Base-by-base conservation (phyloP, 2,888 invertebrate species). In the Drosophila neoperkinsi region DNA sequence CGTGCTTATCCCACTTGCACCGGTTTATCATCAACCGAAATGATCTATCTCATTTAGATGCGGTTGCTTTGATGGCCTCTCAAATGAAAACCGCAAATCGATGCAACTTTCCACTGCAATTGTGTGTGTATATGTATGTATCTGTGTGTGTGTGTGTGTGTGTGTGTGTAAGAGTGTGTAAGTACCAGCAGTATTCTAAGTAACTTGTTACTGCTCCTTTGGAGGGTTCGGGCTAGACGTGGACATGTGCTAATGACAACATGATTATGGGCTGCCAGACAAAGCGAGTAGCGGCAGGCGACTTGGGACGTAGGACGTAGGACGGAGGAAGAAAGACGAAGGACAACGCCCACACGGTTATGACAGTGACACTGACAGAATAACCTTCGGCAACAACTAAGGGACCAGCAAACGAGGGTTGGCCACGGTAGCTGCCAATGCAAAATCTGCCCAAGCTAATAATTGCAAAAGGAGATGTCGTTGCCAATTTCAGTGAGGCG, bases 301-400 rank as follows among this genome's bases (percentile, higher is more conserved):
- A 68, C 68, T 55, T 38, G 58, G 49, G 18, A 56, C n/a, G n/a
- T 21, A 36, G 64, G 58, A 16, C 13, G 52, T 31, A 51, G 64
- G 53, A 75, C 61, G 50, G 38, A 57, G 61, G 36, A 18, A 3
- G 55, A 49, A 49, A 51, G 68, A 55, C 62, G 56, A 46, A 46
- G 58, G 57, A 73, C 64, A 78, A 88, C 86, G 87, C 86, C 86
- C 86, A 86, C 88, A 77, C 73, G 81, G 82, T 86, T 86, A 86
- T 86, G 87, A 86, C 82, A 78, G 72, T 81, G 88, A 77, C 81
- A 88, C 43, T 72, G 70, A 78, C 80, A 81, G 74, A 65, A 66
- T 60, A 66, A 67, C 53, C 50, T 58, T 59, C 69, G 68, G 46
- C 52, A 36, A 55, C 62, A 67, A 59, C 50, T 64, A 51, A 55